Conservation (phyloP, 2,113 vertebrate genomes). For the Anas platyrhynchos region DNA sequence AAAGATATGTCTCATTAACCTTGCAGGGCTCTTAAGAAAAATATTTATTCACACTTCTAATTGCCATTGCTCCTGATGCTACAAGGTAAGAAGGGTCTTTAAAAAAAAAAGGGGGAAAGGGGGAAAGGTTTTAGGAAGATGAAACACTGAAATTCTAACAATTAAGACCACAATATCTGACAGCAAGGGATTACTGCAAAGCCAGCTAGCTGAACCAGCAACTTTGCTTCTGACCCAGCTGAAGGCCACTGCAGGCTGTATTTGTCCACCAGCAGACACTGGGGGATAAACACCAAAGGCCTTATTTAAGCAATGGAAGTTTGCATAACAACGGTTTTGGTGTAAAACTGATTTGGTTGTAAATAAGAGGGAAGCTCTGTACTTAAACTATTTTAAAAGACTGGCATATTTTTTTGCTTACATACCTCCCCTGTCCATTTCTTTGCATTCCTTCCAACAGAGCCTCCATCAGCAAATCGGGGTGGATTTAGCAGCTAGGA, state of each 20-base stretch:
- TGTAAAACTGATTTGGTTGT: neutral
- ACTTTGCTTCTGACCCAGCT: neutral
- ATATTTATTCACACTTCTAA: neutral
- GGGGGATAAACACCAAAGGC: neutral
- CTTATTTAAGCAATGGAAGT: neutral
- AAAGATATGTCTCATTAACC: neutral
- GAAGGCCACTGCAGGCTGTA: neutral
- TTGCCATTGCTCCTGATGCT: neutral
- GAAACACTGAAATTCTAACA: neutral
- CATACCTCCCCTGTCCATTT: constrained; percentile 70
- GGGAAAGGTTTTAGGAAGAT: neutral
- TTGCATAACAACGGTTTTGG: no score
- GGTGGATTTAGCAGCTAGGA: constrained; percentile 15
- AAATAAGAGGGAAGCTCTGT: neutral
- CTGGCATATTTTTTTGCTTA: neutral
- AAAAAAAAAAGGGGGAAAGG: neutral
- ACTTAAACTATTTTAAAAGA: neutral
- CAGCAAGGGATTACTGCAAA: neutral
- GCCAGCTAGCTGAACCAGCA: neutral
- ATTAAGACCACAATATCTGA: neutral
- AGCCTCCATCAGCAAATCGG: constrained; percentile 75
- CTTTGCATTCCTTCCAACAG: constrained; percentile 79
- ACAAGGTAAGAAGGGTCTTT: neutral
- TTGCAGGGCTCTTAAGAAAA: neutral
- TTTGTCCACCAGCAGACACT: neutral